Base-by-base conservation (phyloP, 2,113 vertebrate genomes). In the Calonectris borealis region DNA sequence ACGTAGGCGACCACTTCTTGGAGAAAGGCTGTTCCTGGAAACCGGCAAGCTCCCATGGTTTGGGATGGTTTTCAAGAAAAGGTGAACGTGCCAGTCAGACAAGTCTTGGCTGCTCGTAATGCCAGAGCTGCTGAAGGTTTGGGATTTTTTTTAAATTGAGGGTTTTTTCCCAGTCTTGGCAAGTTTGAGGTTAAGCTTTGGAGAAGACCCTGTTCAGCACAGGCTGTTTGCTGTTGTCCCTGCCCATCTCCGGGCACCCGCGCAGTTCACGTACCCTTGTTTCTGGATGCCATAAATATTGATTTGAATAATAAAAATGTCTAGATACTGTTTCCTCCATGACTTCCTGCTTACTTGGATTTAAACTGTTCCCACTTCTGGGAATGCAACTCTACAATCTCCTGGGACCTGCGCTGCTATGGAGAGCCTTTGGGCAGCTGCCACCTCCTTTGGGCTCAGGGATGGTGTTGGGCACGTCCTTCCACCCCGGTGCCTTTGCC, bases 1-100 rank as follows among this genome's bases (percentile, higher is more conserved):
- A 11, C 2, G 0, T 1, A 21, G 21, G 36, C 36, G 42, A 48
- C 21, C 0, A 1, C 6, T 57, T 42, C n/a, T 34, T 61, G 24
- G 69, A 21, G 40, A n/a, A 44, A 38, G 24, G 24, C 13, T 71
- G 5, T 51, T 77, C n/a, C 19, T 57, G 18, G 64, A 68, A 61
- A 61, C 40, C 17, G 61, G 32, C n/a, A 36, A 54, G 27, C 29
- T 77, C n/a, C 31, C 3, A 0, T 17, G 32, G 26, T 20, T 75
- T n/a, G 44, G 8, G 8, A 8, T 60, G 48, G 38, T 16, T 87
- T 86, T 70, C 6, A 26, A n/a, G 25, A 11, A 34, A 21, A 89
- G 25, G 42, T 58, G 55, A 71, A 14, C 0, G 1, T 19, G 17
- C 6, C 6, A 18, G 17, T 36, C 51, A 44, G 17, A 32, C 6